Evolutionary conservation across 1,140 invertebrate species (phyloP), one percentile per base, ranked within the genome.

Genomic region (Venturia canescens): DNA sequence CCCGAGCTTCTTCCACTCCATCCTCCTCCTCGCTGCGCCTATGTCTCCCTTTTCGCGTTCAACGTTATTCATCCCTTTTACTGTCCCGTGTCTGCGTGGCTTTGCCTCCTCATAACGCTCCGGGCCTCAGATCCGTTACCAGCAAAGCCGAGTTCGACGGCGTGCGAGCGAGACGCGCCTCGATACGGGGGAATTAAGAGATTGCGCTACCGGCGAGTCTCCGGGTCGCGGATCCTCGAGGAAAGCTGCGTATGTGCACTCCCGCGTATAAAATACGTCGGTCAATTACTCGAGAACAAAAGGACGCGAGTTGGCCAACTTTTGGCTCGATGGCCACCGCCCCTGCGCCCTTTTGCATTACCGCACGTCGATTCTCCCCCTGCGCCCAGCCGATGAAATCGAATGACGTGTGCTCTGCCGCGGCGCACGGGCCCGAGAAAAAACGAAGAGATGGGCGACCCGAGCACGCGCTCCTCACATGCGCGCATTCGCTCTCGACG

Each of bases 391-490:
- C n/a, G 63, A 27, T 34, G 13, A 34, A 69, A 69, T 69, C 27
- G 67, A 69, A 69, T 29, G 16, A 15, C n/a, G 29, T 48, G 38
- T 48, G 15, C 11, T 34, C 44, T 9, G 18, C 34, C 34, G 9
- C 34, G 34, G 34, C 7, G 38, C 34, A 23, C 16, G 34, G 11
- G 31, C 63, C 27, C 34, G 48, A 3, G n/a, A 21, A n/a, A 15
- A 71, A 11, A 31, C 4, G 5, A 63, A 71, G n/a, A 16, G 15
- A 26, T 38, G 38, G 21, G 34, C 18, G 34, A 48, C 15, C 27
- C 48, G 23, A 74, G 71, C 71, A 57, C 71, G 71, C 71, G 71
- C 71, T 74, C 1, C 48, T 48, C 44, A 26, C 26, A 26, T 21
- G 31, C 38, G 38, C 38, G 13, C 76, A 50, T 31, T 78, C 66